phyloP scores from a whole-genome alignment of 2,113 vertebrate species.

The Pycnonotus jocosus region DNA sequence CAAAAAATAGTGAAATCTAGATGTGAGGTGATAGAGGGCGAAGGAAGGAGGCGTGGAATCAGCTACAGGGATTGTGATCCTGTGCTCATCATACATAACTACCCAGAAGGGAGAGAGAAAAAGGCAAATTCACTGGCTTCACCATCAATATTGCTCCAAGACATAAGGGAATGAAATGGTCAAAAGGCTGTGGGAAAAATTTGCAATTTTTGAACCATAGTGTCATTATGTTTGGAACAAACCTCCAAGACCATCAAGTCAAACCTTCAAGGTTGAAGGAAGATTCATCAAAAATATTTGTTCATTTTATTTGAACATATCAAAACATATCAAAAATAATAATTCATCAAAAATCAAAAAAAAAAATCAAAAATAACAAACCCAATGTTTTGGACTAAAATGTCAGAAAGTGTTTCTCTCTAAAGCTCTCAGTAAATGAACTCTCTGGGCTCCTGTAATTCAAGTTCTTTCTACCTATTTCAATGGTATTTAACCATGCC shows the following conservation, averaged over 20 bases:
- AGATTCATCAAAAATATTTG: neutral
- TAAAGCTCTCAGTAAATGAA: neutral
- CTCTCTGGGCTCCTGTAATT: neutral
- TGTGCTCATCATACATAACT: rapidly evolving
- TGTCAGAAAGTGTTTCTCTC: neutral
- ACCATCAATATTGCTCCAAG: neutral
- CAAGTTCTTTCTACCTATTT: neutral
- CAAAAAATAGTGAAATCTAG: neutral
- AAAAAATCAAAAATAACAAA: too few species aligned
- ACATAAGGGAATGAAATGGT: neutral
- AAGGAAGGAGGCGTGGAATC: neutral
- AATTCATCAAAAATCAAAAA: neutral
- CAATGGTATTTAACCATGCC: neutral
- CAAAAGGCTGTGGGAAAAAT: neutral
- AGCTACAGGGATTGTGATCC: neutral
- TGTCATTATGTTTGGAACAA: neutral
- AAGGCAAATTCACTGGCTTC: neutral
- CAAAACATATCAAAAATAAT: too few species aligned
- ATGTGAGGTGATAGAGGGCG: neutral
- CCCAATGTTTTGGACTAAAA: neutral
- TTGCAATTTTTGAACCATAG: neutral
- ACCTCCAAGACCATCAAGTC: neutral
- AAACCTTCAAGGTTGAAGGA: neutral
- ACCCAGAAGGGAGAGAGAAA: neutral
- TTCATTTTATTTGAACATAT: too few species aligned